phyloP scores from a whole-genome alignment of 2,888 invertebrate species.

The Phengaris arion region DNA sequence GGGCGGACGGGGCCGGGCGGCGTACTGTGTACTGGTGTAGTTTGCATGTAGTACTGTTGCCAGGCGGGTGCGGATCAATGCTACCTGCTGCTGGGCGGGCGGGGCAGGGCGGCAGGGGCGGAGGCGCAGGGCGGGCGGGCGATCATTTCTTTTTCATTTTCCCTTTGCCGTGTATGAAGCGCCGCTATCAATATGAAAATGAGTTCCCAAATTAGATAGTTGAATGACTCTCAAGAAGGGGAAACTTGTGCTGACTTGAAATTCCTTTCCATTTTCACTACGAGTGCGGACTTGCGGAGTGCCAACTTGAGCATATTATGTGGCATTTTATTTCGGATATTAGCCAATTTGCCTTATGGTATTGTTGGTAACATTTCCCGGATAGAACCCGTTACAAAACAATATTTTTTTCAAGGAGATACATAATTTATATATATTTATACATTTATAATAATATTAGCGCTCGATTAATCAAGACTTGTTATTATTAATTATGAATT shows the following conservation, averaged over 20 bases:
- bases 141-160: constrained; percentile 35
- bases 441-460: too few species aligned
- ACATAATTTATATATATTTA: too few species aligned
- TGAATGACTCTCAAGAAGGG: constrained; percentile 26
- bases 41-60: constrained; percentile 41
- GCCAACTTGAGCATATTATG: background rate
- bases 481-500: too few species aligned
- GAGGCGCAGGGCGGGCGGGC: constrained; percentile 29
- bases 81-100: constrained; percentile 38
- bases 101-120: constrained; percentile 23
- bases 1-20: background rate
- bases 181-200: constrained; percentile 10
- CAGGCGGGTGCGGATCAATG: constrained; percentile 48
- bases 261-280: background rate
- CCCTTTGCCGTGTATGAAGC: constrained; percentile 7
- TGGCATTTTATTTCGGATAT: background rate
- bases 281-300: background rate
- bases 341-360: too few species aligned
- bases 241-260: background rate
- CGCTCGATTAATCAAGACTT: too few species aligned
- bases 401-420: too few species aligned
- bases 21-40: background rate
- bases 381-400: too few species aligned
- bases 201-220: constrained; percentile 16
- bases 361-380: too few species aligned